A percentile compares a stretch with the other conserved stretches of the same genome.
Evolutionary conservation across 2,113 vertebrate species (phyloP).

Genomic region (Delphinapterus leucas): DNA sequence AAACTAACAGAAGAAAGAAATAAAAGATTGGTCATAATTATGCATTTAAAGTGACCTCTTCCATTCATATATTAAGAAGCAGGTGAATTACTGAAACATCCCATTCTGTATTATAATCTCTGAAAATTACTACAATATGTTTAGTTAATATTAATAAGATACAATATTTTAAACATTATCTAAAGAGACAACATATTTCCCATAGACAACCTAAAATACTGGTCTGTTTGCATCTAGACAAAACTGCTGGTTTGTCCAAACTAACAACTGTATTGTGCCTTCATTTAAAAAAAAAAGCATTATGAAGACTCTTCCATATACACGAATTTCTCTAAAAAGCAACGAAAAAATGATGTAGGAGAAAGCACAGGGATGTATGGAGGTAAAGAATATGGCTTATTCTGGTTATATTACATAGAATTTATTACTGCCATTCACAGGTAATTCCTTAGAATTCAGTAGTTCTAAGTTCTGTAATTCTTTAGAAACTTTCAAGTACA

Average conservation of each 20-base stretch:
- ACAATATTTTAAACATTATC: constrained; percentile 26
- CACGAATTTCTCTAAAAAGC: neutral
- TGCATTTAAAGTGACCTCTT: neutral
- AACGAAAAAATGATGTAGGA: neutral
- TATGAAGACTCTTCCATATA: neutral
- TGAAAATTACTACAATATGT: neutral
- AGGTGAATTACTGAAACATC: neutral
- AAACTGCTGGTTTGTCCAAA: constrained; percentile 7
- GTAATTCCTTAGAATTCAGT: neutral
- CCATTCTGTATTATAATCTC: neutral
- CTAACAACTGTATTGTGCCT: neutral
- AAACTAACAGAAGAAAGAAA: neutral
- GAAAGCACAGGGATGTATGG: neutral
- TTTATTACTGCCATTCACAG: neutral
- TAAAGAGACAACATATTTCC: neutral
- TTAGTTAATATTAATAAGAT: constrained; percentile 27
- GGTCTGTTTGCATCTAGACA: neutral
- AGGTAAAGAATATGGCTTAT: neutral
- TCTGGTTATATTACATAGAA: neutral
- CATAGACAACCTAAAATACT: neutral
- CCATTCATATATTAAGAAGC: neutral
- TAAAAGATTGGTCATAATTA: neutral
- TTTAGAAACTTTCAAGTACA: neutral
- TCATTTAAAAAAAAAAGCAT: neutral
- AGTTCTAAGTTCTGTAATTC: neutral